Base-by-base conservation (phyloP, 2,113 vertebrate species). In the Caretta caretta region DNA sequence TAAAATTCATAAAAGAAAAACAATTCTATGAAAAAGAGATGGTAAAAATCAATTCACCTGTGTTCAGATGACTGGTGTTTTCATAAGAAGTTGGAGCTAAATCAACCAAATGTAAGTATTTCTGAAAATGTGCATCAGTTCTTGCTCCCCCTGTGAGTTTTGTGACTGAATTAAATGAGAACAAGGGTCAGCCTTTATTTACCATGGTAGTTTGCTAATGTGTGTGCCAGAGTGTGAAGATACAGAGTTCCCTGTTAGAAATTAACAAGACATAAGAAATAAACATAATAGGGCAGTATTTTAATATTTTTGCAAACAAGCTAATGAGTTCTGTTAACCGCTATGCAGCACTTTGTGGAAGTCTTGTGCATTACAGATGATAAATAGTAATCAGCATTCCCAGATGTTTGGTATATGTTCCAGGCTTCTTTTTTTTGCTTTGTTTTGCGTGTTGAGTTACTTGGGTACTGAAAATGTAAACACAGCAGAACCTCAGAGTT, bases 371-470 rank as follows among this genome's bases (percentile, higher is more conserved):
- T n/a, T 62, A 54, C 1, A 31, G 94, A 86, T 2, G 1, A 92
- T 90, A 90, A 78, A 86, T 2, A 83, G 9, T 84, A 86, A 96
- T 76, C 84, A 80, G 79, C 1, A 93, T 83, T 90, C 94, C 97
- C 97, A 96, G 96, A 96, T 96, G 95, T 96, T 96, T 94, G 89
- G 94, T 92, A 2, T 86, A 57, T 53, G 25, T 94, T 94, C 95
- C 94, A 62, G 62, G 62, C 88, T 95, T 86, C 49, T 38, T 95
- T 95, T 95, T 93, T 92, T 79, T 59, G 53, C n/a, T 62, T 97
- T 96, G 93, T 95, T 97, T 94, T 93, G 83, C 93, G 82, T 80
- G 92, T 96, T 0, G 31, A 96, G 93, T 97, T 96, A 92, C 94
- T 97, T 13, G 50, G 76, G 96, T 88, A 94, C 90, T 2, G 11